Percentiles rank a stretch among this genome's conserved stretches.
phyloP scores from a whole-genome alignment of 2,797 vertebrate species.

The Falco cherrug region DNA sequence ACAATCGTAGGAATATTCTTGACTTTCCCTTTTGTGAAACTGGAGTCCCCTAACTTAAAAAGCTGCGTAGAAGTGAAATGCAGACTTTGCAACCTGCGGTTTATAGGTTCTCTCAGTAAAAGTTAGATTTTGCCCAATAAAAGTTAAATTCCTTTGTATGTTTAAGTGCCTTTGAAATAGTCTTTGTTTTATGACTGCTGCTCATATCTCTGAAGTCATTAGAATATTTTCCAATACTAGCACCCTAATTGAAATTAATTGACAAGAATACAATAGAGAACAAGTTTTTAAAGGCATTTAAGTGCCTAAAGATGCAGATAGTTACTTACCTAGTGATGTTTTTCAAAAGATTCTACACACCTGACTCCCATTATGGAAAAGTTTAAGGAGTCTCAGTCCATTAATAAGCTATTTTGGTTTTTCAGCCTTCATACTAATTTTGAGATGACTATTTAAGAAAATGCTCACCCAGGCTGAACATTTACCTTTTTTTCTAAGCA shows the following conservation, averaged over 20 bases:
- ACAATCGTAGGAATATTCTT: rapidly evolving
- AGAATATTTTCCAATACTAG: neutral
- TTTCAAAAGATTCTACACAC: slow-evolving; percentile 8
- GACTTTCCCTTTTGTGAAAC: neutral
- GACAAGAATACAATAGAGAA: neutral
- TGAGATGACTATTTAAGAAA: slow-evolving; percentile 14
- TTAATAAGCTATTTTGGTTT: slow-evolving; percentile 54
- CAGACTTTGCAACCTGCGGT: neutral
- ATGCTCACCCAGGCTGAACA: neutral
- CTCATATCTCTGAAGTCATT: neutral
- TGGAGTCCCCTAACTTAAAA: neutral
- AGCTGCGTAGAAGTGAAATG: neutral
- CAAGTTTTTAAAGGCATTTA: slow-evolving; percentile 25
- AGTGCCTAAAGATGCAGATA: slow-evolving; percentile 40
- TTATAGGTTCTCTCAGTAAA: neutral
- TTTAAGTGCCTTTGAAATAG: neutral
- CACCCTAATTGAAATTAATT: slow-evolving; percentile 26
- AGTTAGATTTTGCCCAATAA: neutral
- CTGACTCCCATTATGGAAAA: slow-evolving; percentile 28
- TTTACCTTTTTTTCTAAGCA: neutral
- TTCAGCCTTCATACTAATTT: slow-evolving; percentile 19
- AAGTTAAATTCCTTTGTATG: neutral
- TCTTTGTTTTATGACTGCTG: neutral
- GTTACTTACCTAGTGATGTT: slow-evolving; percentile 39
- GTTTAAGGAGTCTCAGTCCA: slow-evolving; percentile 41